phyloP scores from a whole-genome alignment of 2,888 invertebrate genomes.

The Agrochola lota region DNA sequence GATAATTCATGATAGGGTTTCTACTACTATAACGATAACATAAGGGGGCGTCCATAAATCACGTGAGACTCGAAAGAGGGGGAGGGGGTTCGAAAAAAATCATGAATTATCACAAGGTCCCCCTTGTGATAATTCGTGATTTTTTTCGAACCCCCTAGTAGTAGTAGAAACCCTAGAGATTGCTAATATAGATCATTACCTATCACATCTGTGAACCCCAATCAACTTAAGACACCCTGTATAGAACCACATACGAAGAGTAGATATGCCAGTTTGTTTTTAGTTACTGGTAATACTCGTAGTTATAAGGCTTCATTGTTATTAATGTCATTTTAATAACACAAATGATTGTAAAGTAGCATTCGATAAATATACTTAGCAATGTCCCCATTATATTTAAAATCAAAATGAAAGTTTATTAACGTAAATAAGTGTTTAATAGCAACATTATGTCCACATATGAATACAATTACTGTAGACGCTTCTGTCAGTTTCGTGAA shows the following conservation, averaged over 20 bases:
- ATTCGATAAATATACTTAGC: constrained; percentile 20
- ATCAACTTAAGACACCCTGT: background rate
- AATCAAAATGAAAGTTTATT: constrained; percentile 53
- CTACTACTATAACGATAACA: too few species aligned
- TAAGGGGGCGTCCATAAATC: too few species aligned
- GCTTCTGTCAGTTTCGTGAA: constrained; percentile 27
- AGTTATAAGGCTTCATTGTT: background rate
- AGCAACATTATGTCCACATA: constrained; percentile 33
- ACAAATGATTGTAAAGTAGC: constrained; percentile 3
- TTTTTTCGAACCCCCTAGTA: too few species aligned
- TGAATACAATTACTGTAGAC: constrained; percentile 38
- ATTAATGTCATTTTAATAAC: background rate
- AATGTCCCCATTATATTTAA: constrained; percentile 48
- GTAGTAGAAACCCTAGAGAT: background rate
- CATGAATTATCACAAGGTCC: too few species aligned
- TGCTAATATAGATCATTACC: background rate
- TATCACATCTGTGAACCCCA: background rate
- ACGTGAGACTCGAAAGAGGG: too few species aligned
- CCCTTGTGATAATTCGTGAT: too few species aligned
- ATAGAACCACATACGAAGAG: background rate
- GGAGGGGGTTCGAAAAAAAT: too few species aligned
- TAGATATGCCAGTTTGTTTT: background rate
- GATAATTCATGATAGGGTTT: too few species aligned
- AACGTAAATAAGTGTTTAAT: constrained; percentile 69
- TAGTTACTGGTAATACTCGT: background rate